Evolutionary conservation across 2,888 invertebrate genomes (phyloP), one percentile per base, ranked within the genome.

Genomic region (Trichacis sp.): DNA sequence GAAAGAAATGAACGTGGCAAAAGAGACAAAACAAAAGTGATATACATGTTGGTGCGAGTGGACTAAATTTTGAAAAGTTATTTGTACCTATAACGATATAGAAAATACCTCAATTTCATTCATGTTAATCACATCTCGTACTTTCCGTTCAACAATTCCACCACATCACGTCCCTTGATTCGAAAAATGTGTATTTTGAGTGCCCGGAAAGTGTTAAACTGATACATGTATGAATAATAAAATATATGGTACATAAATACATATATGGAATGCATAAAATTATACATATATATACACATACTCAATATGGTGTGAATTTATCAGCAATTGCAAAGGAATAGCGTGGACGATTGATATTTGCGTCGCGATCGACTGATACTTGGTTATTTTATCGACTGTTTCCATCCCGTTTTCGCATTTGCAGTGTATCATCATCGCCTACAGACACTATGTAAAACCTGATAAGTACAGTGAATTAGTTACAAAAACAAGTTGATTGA

Each of bases 391-490:
- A 68, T 74, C 70, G 63, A 71, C 69, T 69, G 60, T 24, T 24
- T 24, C 24, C 24, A 69, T n/a, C n/a, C n/a, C n/a, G n/a, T n/a
- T n/a, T n/a, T n/a, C n/a, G n/a, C n/a, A n/a, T n/a, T n/a, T n/a
- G n/a, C 64, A 51, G 60, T 60, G 68, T 66, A 67, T 69, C 70
- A 68, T 73, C 70, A 66, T 69, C 68, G 67, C 57, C 55, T 59
- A 53, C 46, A 50, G 51, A 52, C 55, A 63, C 58, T 49, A 43
- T 42, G 8, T 54, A 42, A 53, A 49, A 20, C 48, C 56, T 52
- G 50, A 33, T 56, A 51, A 49, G 56, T 36, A 15, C 48, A 55
- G 62, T 61, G 33, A 59, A 48, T 30, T 15, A 48, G 17, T 46
- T n/a, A n/a, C n/a, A n/a, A n/a, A n/a, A n/a, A n/a, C n/a, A n/a